Base-by-base conservation (phyloP, 1,140 invertebrate genomes). In the Stenopsyche tienmushanensis region DNA sequence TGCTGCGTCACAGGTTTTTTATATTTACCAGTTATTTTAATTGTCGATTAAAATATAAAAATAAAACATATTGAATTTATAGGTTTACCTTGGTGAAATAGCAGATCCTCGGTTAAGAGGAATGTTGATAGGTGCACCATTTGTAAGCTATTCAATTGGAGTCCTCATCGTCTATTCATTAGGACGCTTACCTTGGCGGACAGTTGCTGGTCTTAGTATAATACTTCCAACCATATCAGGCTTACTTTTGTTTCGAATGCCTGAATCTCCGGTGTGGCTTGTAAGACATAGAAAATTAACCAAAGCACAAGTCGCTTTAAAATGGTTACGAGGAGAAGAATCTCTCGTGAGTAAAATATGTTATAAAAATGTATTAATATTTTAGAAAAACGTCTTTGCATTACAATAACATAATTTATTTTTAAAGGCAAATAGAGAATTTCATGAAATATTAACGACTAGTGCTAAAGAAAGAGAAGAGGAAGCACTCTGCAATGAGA, bases 191-290 rank as follows among this genome's bases (percentile, higher is more conserved):
- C 76, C 82, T 10, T 91, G 89, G 89, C 72, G 86, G 29, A 73
- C 74, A 10, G 87, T 90, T 41, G 87, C 89, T 1, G 82, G 81
- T 67, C 79, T 84, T 17, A 85, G 84, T 29, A 81, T 82, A 17
- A 73, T 86, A 20, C 73, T 90, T 21, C 88, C 88, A 0, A 25
- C 77, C 0, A 23, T 86, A 17, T 81, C 86, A 0, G 75, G 86
- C 15, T 57, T 85, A 1, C 79, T 84, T 8, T 75, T 90, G 3
- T 82, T 82, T 62, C 78, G 85, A 45, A 81, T 89, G 26, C 89
- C 89, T 0, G 89, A 91, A 73, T 88, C 86, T 62, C 89, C 90
- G 1, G 83, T 83, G 1, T 91, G 88, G 89, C 76, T 90, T 3
- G 78, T 87, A 0, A 79, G 84, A 21, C 79, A 83, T 60, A 83